Percentiles rank a stretch among this genome's conserved stretches.
Conservation (phyloP, 2,888 invertebrate species). For the Agrilus cyanescens region DNA sequence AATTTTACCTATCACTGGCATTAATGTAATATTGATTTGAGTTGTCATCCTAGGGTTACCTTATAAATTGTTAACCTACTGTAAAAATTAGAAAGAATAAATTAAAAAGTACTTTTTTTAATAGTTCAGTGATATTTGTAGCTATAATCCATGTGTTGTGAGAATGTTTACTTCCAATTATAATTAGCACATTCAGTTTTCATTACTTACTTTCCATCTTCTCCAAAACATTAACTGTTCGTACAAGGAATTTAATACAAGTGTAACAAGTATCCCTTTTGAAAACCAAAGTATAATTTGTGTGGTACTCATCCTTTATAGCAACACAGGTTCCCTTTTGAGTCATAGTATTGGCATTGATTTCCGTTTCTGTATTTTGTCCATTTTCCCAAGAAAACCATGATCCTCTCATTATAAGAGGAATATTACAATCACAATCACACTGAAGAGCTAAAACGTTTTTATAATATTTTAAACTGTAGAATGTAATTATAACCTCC, state of each 20-base stretch:
- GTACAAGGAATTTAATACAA: constrained; percentile 72
- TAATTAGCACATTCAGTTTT: not conserved
- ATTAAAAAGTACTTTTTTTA: too few species aligned
- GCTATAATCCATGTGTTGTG: too few species aligned
- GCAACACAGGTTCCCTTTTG: constrained; percentile 61
- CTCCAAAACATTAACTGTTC: constrained; percentile 80
- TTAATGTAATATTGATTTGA: too few species aligned
- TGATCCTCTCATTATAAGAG: constrained; percentile 65
- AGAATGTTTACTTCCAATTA: not conserved
- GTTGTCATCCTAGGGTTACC: too few species aligned
- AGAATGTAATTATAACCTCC: too few species aligned
- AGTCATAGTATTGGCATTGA: constrained; percentile 70
- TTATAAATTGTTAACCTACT: too few species aligned
- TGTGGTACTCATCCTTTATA: constrained; percentile 59
- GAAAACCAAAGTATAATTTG: constrained; percentile 80
- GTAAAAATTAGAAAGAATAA: too few species aligned
- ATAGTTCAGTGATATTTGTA: too few species aligned
- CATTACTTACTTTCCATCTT: constrained; percentile 68
- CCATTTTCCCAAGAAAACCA: constrained; percentile 92
- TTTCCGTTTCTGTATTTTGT: constrained; percentile 67
- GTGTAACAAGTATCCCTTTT: constrained; percentile 60
- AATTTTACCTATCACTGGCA: too few species aligned
- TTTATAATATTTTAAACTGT: too few species aligned
- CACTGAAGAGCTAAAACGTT: constrained; percentile 7
- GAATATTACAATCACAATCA: constrained; percentile 53